phyloP scores from a whole-genome alignment of 2,113 vertebrate species.

The Dicaeum eximium region DNA sequence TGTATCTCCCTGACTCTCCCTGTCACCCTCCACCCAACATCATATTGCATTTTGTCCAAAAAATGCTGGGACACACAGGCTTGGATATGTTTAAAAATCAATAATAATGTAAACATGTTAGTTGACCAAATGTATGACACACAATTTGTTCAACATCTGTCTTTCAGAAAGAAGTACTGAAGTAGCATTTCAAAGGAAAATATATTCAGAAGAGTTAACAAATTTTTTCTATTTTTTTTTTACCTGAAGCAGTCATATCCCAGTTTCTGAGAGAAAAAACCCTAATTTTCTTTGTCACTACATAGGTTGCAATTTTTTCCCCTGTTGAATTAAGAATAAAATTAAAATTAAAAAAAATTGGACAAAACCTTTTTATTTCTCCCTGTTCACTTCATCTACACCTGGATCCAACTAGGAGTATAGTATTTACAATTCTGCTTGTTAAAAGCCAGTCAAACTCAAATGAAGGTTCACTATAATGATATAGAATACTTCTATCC shows the following conservation, averaged over 20 bases:
- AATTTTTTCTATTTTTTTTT: not conserved
- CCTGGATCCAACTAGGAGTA: not conserved
- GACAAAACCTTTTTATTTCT: not conserved
- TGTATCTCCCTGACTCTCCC: not conserved
- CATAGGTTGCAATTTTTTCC: not conserved
- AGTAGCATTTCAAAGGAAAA: not conserved
- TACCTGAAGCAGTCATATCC: not conserved
- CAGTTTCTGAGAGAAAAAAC: not conserved
- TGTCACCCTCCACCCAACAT: fast-evolving
- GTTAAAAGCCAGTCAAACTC: not conserved
- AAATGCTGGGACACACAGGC: not conserved
- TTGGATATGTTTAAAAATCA: not conserved
- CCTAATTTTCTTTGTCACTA: not conserved
- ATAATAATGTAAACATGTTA: not conserved
- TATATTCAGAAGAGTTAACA: not conserved
- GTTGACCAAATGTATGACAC: not conserved
- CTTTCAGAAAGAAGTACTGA: not conserved
- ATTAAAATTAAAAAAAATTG: not conserved
- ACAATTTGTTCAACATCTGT: not conserved
- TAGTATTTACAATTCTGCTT: not conserved
- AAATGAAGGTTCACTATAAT: not conserved
- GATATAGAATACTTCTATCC: not conserved
- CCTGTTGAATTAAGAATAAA: not conserved
- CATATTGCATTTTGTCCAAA: not conserved
- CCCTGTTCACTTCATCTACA: not conserved